Conservation (phyloP, 2,888 invertebrate genomes). For the Incurvaria masculella region DNA sequence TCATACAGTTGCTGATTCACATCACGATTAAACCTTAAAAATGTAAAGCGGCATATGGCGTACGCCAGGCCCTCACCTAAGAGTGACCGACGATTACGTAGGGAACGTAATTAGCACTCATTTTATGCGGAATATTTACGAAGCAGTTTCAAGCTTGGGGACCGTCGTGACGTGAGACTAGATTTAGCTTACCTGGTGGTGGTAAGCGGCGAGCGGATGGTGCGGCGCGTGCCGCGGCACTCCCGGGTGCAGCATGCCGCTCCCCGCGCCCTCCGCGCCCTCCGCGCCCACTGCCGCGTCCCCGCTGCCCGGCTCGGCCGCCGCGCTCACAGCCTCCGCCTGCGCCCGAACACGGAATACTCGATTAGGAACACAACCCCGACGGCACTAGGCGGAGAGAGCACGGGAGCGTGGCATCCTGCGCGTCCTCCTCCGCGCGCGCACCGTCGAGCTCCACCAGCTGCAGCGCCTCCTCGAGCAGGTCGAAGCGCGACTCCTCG, state of each 20-base stretch:
- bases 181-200: slow-evolving; percentile 62
- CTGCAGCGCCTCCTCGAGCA: slow-evolving; percentile 70
- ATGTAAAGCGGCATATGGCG: too few relatives aligned
- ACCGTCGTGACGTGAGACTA: too few relatives aligned
- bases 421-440: slow-evolving; percentile 50
- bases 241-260: slow-evolving; percentile 45
- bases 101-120: too few relatives aligned
- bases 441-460: slow-evolving; percentile 63
- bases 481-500: slow-evolving; percentile 61
- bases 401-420: slow-evolving; percentile 22
- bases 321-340: not conserved
- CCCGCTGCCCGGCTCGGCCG: not conserved
- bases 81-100: too few relatives aligned
- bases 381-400: too few relatives aligned
- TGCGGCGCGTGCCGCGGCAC: slow-evolving; percentile 47
- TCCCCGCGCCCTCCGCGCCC: slow-evolving; percentile 28
- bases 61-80: too few relatives aligned
- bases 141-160: too few relatives aligned
- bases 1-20: too few relatives aligned
- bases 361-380: too few relatives aligned
- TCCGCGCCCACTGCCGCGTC: slow-evolving; percentile 38
- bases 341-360: too few relatives aligned
- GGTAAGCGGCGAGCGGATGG: slow-evolving; percentile 54
- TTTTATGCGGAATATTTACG: too few relatives aligned
- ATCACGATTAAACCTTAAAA: too few relatives aligned